These are phyloP conservation scores for Ornithoptera alexandrae DNA, from an alignment of 2,888 invertebrate genomes.

Conservation along the genomic window DNA sequence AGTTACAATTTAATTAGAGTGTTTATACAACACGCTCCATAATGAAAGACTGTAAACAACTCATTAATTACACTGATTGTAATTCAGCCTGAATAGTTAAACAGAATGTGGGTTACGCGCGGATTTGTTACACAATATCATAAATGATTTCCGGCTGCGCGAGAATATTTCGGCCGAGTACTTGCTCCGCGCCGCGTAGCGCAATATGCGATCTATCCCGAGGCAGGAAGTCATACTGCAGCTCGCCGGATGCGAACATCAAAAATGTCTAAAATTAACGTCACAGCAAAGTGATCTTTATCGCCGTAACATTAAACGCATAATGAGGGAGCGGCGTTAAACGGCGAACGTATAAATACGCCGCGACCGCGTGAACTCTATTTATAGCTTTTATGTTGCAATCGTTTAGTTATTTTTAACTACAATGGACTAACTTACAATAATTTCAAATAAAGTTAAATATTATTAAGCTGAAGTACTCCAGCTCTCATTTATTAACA, in stretches of 20 bases:
- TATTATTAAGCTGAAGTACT: too few species aligned
- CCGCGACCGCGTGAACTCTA: slow-evolving; percentile 17
- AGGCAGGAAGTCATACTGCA: slow-evolving; percentile 5
- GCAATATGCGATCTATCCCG: slow-evolving; percentile 3
- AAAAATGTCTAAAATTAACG: slow-evolving; percentile 17
- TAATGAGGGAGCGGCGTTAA: slow-evolving; percentile 22
- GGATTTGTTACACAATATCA: slow-evolving; percentile 12
- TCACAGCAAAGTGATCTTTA: slow-evolving; percentile 21
- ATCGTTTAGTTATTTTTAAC: slow-evolving; percentile 17
- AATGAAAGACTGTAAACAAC: slow-evolving; percentile 4
- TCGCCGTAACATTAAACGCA: slow-evolving; percentile 16
- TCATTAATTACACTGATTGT: slow-evolving; percentile 19
- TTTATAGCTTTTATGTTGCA: slow-evolving; percentile 15
- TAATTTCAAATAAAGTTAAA: too few species aligned
- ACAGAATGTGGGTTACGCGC: not conserved
- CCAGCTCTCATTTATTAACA: too few species aligned
- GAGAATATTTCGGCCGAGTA: slow-evolving; percentile 13
- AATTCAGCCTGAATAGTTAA: slow-evolving; percentile 17
- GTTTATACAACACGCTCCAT: too few species aligned
- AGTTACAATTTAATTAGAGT: too few species aligned
- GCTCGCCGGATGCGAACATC: not conserved
- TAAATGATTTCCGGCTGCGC: slow-evolving; percentile 8
- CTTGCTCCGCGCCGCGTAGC: not conserved
- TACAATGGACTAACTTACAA: too few species aligned
- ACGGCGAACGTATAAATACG: slow-evolving; percentile 27